Evolutionary conservation across 2,797 vertebrate genomes (phyloP).

Genomic region (Periophthalmus magnuspinnatus): DNA sequence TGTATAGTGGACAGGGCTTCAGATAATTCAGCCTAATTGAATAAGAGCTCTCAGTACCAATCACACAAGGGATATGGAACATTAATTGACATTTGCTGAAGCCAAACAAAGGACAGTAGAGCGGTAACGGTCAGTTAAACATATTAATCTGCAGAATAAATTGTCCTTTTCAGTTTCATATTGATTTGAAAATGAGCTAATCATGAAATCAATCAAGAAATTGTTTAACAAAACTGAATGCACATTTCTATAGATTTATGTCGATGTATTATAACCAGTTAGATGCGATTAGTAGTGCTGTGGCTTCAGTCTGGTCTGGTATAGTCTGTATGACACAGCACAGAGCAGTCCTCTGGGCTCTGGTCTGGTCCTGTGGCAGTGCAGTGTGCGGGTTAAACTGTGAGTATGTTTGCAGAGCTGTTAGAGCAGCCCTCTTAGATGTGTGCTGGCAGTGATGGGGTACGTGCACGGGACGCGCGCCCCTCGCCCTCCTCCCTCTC

Average conservation of each 20-base stretch:
- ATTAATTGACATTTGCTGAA: conserved; percentile 80
- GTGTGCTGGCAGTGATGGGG: conserved; percentile 54
- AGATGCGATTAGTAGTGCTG: conserved; percentile 44
- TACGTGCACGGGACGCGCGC: neutral
- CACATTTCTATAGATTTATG: conserved; percentile 38
- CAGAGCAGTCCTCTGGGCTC: neutral
- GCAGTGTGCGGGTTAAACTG: conserved; percentile 81
- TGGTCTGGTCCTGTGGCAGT: conserved; percentile 3
- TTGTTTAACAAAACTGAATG: conserved; percentile 39
- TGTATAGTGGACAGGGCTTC: conserved; percentile 59
- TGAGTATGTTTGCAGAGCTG: conserved; percentile 90
- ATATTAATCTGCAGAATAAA: conserved; percentile 69
- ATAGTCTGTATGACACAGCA: neutral
- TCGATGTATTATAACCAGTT: conserved; percentile 41
- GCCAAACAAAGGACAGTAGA: conserved; percentile 75
- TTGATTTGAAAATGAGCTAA: conserved; percentile 65
- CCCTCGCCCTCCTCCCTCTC: conserved; percentile 6
- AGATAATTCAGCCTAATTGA: conserved; percentile 75
- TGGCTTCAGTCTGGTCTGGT: neutral
- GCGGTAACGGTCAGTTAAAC: conserved; percentile 69
- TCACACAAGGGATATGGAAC: conserved; percentile 68
- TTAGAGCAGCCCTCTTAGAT: conserved; percentile 79
- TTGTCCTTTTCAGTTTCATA: conserved; percentile 60
- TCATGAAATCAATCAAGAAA: conserved; percentile 52
- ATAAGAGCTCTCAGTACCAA: conserved; percentile 74